Evolutionary conservation across 2,888 invertebrate genomes (phyloP).

Genomic region (Drosophila seclusa): DNA sequence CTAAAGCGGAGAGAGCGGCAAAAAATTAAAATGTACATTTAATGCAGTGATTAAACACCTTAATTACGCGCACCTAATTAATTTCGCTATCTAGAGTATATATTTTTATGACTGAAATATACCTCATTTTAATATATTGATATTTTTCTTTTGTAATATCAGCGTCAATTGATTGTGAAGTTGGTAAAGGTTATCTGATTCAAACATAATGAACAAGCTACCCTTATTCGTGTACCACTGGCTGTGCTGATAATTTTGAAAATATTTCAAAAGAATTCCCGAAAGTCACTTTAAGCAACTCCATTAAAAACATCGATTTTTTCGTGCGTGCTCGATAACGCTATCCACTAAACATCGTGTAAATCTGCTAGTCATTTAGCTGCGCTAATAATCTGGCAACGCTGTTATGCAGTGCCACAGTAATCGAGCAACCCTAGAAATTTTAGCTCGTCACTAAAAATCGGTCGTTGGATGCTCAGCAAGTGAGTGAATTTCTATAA

Average conservation of each 20-base stretch:
- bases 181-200: neutral
- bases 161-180: neutral
- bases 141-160: neutral
- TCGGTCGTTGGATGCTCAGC: slow-evolving; percentile 50
- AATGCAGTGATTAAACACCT: too few species aligned
- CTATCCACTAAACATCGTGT: neutral
- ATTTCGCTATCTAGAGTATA: neutral
- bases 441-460: slow-evolving; percentile 34
- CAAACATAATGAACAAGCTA: neutral
- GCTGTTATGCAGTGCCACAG: neutral
- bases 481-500: slow-evolving; percentile 44
- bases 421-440: slow-evolving; percentile 40
- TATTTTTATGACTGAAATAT: neutral
- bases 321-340: slow-evolving; percentile 33
- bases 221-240: neutral
- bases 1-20: too few species aligned
- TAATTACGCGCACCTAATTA: too few species aligned
- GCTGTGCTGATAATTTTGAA: slow-evolving; percentile 48
- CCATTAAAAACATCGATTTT: slow-evolving; percentile 33
- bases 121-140: neutral
- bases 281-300: slow-evolving; percentile 33
- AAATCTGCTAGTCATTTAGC: slow-evolving; percentile 44
- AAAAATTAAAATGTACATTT: neutral
- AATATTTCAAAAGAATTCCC: slow-evolving; percentile 46
- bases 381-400: slow-evolving; percentile 18